Evolutionary conservation across 2,888 invertebrate species (phyloP), one percentile per base, ranked within the genome.

Genomic region (Phaedon cochleariae): DNA sequence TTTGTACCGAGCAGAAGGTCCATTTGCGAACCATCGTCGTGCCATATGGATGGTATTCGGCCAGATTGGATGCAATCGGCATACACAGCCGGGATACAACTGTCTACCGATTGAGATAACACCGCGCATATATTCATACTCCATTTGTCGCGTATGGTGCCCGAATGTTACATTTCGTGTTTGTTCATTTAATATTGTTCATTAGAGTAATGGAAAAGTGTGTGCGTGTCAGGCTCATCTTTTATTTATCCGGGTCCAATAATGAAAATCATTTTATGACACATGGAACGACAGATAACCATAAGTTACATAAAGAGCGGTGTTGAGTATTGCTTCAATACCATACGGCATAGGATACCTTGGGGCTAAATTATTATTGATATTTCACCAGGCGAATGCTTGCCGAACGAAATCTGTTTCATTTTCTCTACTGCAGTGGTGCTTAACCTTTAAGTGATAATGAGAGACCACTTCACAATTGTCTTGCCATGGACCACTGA

Each of bases 31-130:
- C 62, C 67, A 66, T 62, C 59, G 62, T 45, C 45, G 73, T 75
- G 77, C 77, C 77, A 77, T 77, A 76, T 77, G 77, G 77, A 75
- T 72, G 74, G 73, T 74, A 75, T 77, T 74, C 73, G 72, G 74
- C 73, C 77, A 77, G 74, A 76, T 74, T 77, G 77, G 74, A 68
- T 72, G 74, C 74, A 74, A 69, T 73, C 75, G 73, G 74, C 76
- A 75, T 72, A 72, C 15, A 41, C 76, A 76, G 74, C 73, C 74
- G 77, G 74, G 65, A 63, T 69, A 69, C 76, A 76, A 75, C 75
- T 76, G 77, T 74, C 75, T 73, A 45, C 69, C 70, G 74, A 74
- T 74, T 75, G 74, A 73, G 75, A 76, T 75, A 75, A 77, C 74
- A 73, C 69, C 67, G 46, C 45, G 46, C 51, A 53, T 67, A 72